phyloP scores from a whole-genome alignment of 1,140 invertebrate species.

The Temnothorax curvispinosus region DNA sequence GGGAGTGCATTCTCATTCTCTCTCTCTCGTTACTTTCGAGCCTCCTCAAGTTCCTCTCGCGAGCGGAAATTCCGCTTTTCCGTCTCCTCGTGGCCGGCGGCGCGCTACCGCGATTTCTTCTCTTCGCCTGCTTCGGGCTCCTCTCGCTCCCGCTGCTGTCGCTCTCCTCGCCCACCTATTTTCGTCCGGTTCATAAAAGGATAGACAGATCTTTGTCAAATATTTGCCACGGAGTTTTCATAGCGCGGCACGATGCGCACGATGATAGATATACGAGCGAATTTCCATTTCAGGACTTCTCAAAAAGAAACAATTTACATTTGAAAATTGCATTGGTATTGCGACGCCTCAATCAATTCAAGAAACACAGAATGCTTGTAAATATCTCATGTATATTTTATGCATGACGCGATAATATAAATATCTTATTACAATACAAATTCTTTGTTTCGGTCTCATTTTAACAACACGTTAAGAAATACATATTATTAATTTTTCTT shows the following conservation, averaged over 20 bases:
- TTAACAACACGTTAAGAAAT: background rate
- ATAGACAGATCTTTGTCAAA: slow-evolving; percentile 63
- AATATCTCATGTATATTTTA: background rate
- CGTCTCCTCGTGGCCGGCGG: slow-evolving; percentile 86
- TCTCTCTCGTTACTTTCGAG: slow-evolving; percentile 95
- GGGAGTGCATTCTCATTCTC: slow-evolving; percentile 94
- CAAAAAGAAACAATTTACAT: background rate
- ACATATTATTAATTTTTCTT: background rate
- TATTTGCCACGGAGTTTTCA: background rate
- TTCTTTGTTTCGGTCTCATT: background rate
- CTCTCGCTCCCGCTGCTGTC: slow-evolving; percentile 84
- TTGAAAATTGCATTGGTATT: background rate
- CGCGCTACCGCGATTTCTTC: slow-evolving; percentile 80
- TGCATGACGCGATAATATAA: background rate
- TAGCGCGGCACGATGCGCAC: background rate
- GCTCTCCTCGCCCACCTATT: slow-evolving; percentile 84
- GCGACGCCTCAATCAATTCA: background rate
- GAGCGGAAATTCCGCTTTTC: slow-evolving; percentile 90
- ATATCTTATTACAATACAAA: background rate
- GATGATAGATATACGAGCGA: background rate
- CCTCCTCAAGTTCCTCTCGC: slow-evolving; percentile 92
- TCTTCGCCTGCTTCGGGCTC: slow-evolving; percentile 83
- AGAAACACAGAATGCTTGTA: background rate
- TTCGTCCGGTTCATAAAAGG: slow-evolving; percentile 63
- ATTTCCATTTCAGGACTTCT: background rate